These are phyloP conservation scores for Ranitomeya imitator DNA, from an alignment of 2,113 vertebrate genomes.

Conservation along the genomic window DNA sequence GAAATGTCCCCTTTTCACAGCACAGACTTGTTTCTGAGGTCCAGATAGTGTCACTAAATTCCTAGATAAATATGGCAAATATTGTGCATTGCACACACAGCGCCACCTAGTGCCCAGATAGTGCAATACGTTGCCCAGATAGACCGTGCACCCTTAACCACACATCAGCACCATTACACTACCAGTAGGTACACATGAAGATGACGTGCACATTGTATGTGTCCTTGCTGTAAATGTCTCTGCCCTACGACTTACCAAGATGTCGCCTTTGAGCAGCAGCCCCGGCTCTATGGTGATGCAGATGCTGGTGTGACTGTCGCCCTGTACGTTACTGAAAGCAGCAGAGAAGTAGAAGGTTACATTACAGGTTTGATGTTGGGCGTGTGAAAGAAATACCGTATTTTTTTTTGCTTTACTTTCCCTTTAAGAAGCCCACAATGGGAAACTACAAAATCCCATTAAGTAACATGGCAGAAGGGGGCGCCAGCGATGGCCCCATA, in stretches of 20 bases:
- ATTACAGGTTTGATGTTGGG: neutral
- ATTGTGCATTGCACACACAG: too few species aligned
- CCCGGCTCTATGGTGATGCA: conserved; percentile 98
- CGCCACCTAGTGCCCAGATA: neutral
- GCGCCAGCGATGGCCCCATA: neutral
- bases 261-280: conserved; percentile 94
- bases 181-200: neutral
- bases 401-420: neutral
- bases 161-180: neutral
- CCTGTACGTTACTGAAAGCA: conserved; percentile 86
- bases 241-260: conserved; percentile 82
- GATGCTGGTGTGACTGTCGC: conserved; percentile 95
- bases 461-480: conserved; percentile 7
- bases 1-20: too few species aligned
- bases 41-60: neutral
- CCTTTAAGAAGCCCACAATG: neutral
- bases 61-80: neutral
- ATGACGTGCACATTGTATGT: neutral
- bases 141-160: neutral
- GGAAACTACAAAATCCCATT: neutral
- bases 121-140: neutral
- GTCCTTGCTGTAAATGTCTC: neutral
- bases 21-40: too few species aligned
- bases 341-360: neutral
- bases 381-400: neutral